Evolutionary conservation across 2,888 invertebrate species (phyloP).

Genomic region (Cheilosia urbana): DNA sequence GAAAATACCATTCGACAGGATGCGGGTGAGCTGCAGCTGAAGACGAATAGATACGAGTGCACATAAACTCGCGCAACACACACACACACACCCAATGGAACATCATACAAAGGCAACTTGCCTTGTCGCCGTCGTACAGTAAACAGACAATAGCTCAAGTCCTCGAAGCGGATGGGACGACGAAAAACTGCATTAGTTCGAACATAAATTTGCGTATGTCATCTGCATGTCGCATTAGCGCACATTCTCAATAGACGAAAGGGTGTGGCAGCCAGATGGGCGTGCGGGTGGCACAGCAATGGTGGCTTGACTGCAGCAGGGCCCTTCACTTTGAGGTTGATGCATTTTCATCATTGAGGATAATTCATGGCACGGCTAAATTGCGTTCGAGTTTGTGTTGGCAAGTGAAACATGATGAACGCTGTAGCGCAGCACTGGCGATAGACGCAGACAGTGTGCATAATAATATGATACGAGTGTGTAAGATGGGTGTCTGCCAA

Average conservation of each 20-base stretch:
- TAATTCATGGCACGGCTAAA: conserved; percentile 64
- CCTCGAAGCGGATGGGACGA: conserved; percentile 59
- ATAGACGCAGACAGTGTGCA: neutral
- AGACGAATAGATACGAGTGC: conserved; percentile 19
- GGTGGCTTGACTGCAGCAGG: conserved; percentile 28
- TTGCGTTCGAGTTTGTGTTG: conserved; percentile 62
- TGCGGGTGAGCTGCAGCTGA: conserved; percentile 31
- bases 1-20: conserved; percentile 38
- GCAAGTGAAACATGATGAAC: conserved; percentile 66
- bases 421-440: neutral
- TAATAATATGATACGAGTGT: neutral
- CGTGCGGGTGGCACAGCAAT: neutral
- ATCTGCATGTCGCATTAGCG: conserved; percentile 75
- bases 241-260: conserved; percentile 42
- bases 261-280: conserved; percentile 26
- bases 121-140: conserved; percentile 5
- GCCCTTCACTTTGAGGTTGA: conserved; percentile 48
- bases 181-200: conserved; percentile 75
- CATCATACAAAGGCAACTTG: neutral
- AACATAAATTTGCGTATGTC: conserved; percentile 75
- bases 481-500: conserved; percentile 37
- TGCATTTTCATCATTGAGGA: conserved; percentile 66
- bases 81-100: conserved; percentile 4
- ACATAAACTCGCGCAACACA: conserved; percentile 4
- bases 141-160: conserved; percentile 63